Conservation (phyloP, 1,140 invertebrate species). For the Manduca sexta region DNA sequence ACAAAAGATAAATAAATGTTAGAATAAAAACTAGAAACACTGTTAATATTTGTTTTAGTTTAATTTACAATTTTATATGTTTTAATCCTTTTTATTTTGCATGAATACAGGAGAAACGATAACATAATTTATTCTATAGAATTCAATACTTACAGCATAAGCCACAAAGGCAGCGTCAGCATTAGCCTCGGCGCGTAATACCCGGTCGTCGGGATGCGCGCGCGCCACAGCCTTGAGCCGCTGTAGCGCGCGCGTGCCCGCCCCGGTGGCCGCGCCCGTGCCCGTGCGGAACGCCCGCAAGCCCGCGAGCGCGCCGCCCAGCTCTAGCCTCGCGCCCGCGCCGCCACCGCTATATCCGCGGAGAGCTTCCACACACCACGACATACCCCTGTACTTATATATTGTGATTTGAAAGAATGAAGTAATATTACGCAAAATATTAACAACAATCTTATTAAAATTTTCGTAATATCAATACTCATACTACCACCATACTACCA, state of each 20-base stretch:
- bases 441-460: no score
- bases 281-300: constrained; percentile 36
- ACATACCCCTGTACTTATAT: constrained; percentile 30
- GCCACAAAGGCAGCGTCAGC: constrained; percentile 65
- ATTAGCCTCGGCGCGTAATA: constrained; percentile 52
- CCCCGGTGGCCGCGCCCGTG: constrained; percentile 31
- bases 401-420: no score
- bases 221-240: constrained; percentile 52
- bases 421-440: no score
- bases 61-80: no score
- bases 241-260: constrained; percentile 39
- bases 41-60: neutral
- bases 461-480: no score
- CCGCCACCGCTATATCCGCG: constrained; percentile 57
- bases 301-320: constrained; percentile 54
- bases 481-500: no score
- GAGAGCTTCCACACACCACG: constrained; percentile 67
- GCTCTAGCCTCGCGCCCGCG: constrained; percentile 58
- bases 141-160: constrained; percentile 55
- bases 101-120: no score
- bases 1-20: neutral
- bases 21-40: neutral
- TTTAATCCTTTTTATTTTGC: no score
- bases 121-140: no score
- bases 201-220: constrained; percentile 42